phyloP scores from a whole-genome alignment of 35 echinoderm and acorn worm genomes.

The Patiria miniata region DNA sequence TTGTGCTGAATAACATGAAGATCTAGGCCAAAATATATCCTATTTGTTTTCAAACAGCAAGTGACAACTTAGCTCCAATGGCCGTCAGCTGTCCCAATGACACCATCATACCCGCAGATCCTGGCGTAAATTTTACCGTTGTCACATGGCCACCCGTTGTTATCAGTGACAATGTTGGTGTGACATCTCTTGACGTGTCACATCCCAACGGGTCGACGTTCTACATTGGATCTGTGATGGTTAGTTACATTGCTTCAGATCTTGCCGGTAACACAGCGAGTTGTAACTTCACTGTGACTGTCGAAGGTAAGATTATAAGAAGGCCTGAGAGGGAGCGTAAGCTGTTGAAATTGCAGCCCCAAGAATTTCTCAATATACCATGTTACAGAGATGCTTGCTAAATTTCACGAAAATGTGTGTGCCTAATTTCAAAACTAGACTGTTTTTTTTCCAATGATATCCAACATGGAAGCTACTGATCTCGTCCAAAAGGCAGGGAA shows the following conservation, averaged over 20 bases:
- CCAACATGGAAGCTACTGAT: not conserved
- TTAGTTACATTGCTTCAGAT: constrained; percentile 25
- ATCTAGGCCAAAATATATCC: too few relatives aligned
- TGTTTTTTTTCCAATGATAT: not conserved
- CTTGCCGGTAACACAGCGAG: constrained; percentile 20
- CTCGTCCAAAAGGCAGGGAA: not conserved
- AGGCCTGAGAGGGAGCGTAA: too few relatives aligned
- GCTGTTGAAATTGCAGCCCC: too few relatives aligned
- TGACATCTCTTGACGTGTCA: not conserved
- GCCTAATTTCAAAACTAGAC: not conserved
- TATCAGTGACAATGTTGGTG: constrained; percentile 29
- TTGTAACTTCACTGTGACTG: constrained; percentile 38
- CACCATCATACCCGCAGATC: not conserved
- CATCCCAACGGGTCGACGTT: constrained; percentile 22
- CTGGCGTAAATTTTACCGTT: constrained; percentile 9
- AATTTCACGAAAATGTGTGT: not conserved
- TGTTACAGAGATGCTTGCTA: too few relatives aligned
- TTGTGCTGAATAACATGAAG: not conserved
- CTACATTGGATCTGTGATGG: constrained; percentile 1
- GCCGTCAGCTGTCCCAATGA: not conserved
- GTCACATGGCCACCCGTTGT: not conserved
- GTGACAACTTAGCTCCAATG: constrained; percentile 19
- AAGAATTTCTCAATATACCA: not conserved
- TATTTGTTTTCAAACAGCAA: not conserved
- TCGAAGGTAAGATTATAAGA: constrained; percentile 30